These are phyloP conservation scores for Phyto melanocephala DNA, from an alignment of 2,888 invertebrate species.

Conservation along the genomic window DNA sequence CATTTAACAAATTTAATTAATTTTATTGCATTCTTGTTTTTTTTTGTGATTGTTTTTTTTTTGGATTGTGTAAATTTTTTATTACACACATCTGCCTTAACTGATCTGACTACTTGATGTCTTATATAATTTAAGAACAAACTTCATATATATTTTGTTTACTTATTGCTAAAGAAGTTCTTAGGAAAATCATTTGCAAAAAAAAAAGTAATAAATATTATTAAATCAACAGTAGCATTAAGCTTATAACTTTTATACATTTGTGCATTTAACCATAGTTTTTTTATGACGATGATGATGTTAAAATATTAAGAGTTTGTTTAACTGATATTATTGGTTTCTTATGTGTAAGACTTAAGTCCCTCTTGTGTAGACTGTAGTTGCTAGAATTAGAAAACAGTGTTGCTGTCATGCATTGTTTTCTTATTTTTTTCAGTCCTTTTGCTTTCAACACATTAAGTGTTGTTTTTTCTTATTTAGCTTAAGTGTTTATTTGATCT, in stretches of 20 bases:
- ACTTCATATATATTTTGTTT: background rate
- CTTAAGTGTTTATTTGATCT: conserved; percentile 53
- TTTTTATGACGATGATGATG: background rate
- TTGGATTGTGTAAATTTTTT: conserved; percentile 40
- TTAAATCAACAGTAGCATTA: conserved; percentile 24
- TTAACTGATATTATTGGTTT: background rate
- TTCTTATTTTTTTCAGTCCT: background rate
- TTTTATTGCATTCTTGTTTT: conserved; percentile 64
- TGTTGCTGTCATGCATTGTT: background rate
- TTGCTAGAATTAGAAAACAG: conserved; percentile 7
- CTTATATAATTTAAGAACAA: background rate
- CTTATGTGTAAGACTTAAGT: background rate
- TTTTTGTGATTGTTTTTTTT: background rate
- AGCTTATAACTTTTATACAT: conserved; percentile 14
- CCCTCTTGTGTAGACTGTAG: conserved; percentile 5
- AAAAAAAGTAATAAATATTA: background rate
- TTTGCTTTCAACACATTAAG: background rate
- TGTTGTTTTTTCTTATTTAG: background rate
- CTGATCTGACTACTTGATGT: conserved; percentile 3
- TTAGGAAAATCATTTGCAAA: conserved; percentile 17
- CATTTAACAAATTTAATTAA: conserved; percentile 66
- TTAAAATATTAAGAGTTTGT: conserved; percentile 5
- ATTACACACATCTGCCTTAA: conserved; percentile 35
- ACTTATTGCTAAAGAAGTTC: conserved; percentile 4
- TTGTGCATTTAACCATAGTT: conserved; percentile 15